Base-by-base conservation (phyloP, 2,797 vertebrate genomes). In the Denticeps clupeoides region DNA sequence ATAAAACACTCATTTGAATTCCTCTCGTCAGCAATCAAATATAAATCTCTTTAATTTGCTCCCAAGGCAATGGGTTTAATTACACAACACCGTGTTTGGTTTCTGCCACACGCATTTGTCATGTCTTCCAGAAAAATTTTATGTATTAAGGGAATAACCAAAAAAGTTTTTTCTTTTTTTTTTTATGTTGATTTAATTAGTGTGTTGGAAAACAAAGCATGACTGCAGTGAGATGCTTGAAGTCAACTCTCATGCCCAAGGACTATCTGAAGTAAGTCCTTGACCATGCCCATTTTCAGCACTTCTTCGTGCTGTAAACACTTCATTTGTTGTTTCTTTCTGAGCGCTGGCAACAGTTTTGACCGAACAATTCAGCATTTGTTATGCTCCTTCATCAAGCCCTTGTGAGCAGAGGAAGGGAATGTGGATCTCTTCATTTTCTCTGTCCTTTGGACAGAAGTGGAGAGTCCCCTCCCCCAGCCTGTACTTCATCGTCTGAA, bases 251-350 rank as follows among this genome's bases (percentile, higher is more conserved):
- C 44, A 50, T 53, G 9, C 5, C 47, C 48, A 51, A 45, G 26
- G 3, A 6, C 31, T 13, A 5, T n/a, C 11, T 28, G 25, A 31
- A 31, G 11, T 31, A n/a, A 25, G 7, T n/a, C n/a, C n/a, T n/a
- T n/a, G n/a, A n/a, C n/a, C n/a, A n/a, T n/a, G n/a, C 52, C 47
- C 38, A 13, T 52, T 40, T 43, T 33, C 40, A 32, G 40, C 3
- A 35, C 45, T 59, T 45, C 9, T 56, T 38, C 45, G 47, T 51
- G 44, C 47, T 33, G 37, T 58, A 58, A 58, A 63, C 47, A 52
- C 58, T 56, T 55, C 57, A 55, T 42, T 55, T 41, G 46, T 47
- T 56, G 51, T 47, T 47, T n/a, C 9, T 4, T 4, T 28, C 3
- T 11, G 37, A 60, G 57, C 50, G 48, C 53, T 45, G 12, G 27